Evolutionary conservation across 1,140 invertebrate species (phyloP).

Genomic region (Phortica variegata): DNA sequence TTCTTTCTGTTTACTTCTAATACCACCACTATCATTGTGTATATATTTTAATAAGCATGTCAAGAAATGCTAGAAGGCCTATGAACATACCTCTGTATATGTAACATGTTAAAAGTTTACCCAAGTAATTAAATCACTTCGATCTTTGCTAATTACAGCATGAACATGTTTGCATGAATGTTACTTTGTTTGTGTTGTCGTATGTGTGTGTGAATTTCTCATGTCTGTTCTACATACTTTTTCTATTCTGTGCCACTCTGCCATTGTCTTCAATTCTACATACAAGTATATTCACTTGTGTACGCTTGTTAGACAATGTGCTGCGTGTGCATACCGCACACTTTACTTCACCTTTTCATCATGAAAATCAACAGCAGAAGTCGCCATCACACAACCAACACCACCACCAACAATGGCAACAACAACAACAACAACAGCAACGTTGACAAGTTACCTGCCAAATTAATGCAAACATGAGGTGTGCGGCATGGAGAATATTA

Average conservation of each 20-base stretch:
- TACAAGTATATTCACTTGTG: no score
- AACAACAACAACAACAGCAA: conserved; percentile 35
- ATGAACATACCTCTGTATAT: no score
- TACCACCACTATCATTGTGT: no score
- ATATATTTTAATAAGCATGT: no score
- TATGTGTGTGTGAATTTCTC: conserved; percentile 5
- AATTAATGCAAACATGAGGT: conserved; percentile 54
- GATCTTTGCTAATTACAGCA: conserved; percentile 52
- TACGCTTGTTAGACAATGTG: conserved; percentile 45
- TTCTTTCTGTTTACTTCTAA: no score
- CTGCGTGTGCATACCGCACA: conserved; percentile 10
- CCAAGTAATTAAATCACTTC: conserved; percentile 53
- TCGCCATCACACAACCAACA: neutral
- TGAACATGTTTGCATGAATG: conserved; percentile 21
- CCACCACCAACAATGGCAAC: conserved; percentile 23
- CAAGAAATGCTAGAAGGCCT: no score
- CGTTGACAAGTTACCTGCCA: conserved; percentile 53
- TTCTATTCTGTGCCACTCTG: no score
- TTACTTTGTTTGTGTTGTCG: conserved; percentile 1
- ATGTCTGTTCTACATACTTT: no score
- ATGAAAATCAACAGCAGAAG: conserved; percentile 12
- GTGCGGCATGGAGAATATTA: conserved; percentile 51
- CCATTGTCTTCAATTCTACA: no score
- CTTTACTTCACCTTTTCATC: conserved; percentile 21
- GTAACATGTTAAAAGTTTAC: conserved; percentile 45